Evolutionary conservation across 2,888 invertebrate genomes (phyloP), one percentile per base, ranked within the genome.

Genomic region (Hedychridium roseum): DNA sequence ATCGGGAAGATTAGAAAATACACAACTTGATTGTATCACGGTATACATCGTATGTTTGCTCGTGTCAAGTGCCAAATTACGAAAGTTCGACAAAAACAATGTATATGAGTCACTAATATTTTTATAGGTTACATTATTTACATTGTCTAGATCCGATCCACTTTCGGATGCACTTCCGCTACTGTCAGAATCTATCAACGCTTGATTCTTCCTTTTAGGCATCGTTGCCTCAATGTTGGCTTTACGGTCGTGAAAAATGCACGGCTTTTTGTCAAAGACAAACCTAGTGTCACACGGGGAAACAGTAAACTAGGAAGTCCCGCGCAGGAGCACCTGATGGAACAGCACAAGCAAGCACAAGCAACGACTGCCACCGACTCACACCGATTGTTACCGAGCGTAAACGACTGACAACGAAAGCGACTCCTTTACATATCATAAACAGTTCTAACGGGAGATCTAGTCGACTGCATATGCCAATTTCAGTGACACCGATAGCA

Each of bases 181-280:
- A 48, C 89, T 89, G 78, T 92, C 91, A 15, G 91, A 90, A 76
- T 92, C 92, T 65, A 92, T 88, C 55, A 91, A 81, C 28, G 90
- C 89, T 76, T 91, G 89, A 79, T 88, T 90, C 80, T 92, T 91
- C 63, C 92, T 84, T 82, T 92, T 92, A 66, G 88, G 91, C 92
- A 92, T 92, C 80, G 76, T 80, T 48, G 45, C 43, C 35, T 41
- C 21, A 49, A 37, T 49, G 43, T 48, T 38, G 18, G 41, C 32
- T 40, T 17, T 51, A 44, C 41, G 42, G 58, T 50, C 32, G 54
- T 53, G 51, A 48, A 61, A 58, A 58, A 50, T 40, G 49, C 53
- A 55, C 50, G 47, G 41, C 44, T 50, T 57, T 51, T 50, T 39
- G 36, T 50, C 39, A 44, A 50, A 44, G 37, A 26, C 36, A 48